Evolutionary conservation across 2,888 invertebrate species (phyloP), one percentile per base, ranked within the genome.

Genomic region (Argyresthia goedartella): DNA sequence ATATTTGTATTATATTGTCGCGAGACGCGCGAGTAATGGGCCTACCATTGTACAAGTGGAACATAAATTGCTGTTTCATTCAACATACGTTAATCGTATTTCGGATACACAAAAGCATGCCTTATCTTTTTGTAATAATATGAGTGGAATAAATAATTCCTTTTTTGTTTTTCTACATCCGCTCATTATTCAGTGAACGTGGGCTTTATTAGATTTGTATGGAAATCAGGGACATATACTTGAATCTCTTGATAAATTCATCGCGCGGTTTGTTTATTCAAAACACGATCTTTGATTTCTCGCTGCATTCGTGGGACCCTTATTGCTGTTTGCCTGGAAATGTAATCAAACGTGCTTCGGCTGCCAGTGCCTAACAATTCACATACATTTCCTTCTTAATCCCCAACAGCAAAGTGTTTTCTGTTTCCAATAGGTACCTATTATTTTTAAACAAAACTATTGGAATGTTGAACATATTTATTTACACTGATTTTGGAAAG

Each of bases 121-220:
- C 25, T 25, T 25, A 25, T 25, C 25, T 25, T 25, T 25, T 25
- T 25, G 25, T 25, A 25, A 25, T 25, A 25, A 25, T 25, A 25
- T 2, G 25, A 25, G 25, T 25, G 57, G 58, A 64, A 70, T 63
- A 67, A 67, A 73, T 71, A 66, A 62, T 58, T 58, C 57, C 59
- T 61, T 69, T 73, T 61, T 69, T 72, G 63, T 72, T 71, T 69
- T 66, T 66, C 55, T 58, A 60, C 61, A 63, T 61, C 61, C 69
- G 67, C 74, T 71, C 62, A 72, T 76, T 74, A 71, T 71, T 66
- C 65, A 54, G 60, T 64, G 65, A 68, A 62, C 66, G 64, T 60
- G 62, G 65, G 67, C 70, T 77, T 74, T 75, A 79, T 78, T 74
- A 73, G 64, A 73, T 75, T 66, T 71, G 63, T 76, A 81, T 79